Evolutionary conservation across 2,888 invertebrate genomes (phyloP), one percentile per base, ranked within the genome.

Genomic region (Meganola albula): DNA sequence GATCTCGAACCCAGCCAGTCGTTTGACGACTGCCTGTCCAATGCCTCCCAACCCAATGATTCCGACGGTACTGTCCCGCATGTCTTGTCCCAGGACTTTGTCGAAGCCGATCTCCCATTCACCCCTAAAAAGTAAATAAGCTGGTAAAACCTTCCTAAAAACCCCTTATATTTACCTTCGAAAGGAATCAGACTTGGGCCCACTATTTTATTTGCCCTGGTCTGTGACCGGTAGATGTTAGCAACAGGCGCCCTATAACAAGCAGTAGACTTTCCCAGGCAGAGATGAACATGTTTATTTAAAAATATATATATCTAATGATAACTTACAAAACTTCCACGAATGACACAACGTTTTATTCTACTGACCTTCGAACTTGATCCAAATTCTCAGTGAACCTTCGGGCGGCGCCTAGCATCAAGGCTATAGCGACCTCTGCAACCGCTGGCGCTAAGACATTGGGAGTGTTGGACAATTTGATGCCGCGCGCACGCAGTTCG

Each of bases 21-120:
- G 87, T 52, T 90, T 88, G 2, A 92, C 94, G 2, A 96, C 90
- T 38, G 93, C 92, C 52, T 90, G 89, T 0, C 96, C 96, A 48
- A 96, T 95, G 30, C 95, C 87, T 0, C 96, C 96, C 41, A 95
- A 88, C 1, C 96, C 96, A 10, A 93, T 89, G 23, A 96, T 90
- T 2, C 97, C 96, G 0, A 98, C 92, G 0, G 93, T 94, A 12
- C 95, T 91, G 24, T 90, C 92, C 2, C 89, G 86, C 2, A 98
- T 72, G 31, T 95, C 95, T 53, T 90, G 90, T 0, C 97, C 97
- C 38, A 95, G 87, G 63, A 93, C 80, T 89, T 92, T 95, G 42
- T 90, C 80, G 12, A 92, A 89, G 62, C 91, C 90, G 2, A 84
- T 87, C 41, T 87, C 89, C 92, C 93, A 93, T 37, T 87, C 76